A percentile compares a stretch with the other conserved stretches of the same genome.
These are phyloP conservation scores for Irena cyanogastra DNA, from an alignment of 2,113 vertebrate species.

Conservation along the genomic window DNA sequence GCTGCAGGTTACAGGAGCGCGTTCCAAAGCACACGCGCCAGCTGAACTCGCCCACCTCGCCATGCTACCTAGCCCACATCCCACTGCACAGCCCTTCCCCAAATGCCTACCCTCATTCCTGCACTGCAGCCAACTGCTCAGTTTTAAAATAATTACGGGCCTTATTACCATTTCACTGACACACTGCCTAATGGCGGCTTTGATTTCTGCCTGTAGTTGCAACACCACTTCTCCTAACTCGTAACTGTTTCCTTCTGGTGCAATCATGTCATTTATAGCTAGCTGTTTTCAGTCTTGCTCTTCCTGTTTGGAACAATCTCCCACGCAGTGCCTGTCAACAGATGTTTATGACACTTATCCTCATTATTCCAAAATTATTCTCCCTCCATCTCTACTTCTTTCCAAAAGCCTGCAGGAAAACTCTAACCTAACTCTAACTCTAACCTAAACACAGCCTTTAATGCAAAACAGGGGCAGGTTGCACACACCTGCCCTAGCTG, in stretches of 20 bases:
- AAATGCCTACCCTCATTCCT: background rate
- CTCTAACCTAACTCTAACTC: no score
- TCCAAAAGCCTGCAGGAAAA: background rate
- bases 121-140: no score
- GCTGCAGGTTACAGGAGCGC: background rate
- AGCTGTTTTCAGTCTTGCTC: background rate
- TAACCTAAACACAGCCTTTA: background rate
- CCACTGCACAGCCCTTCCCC: background rate
- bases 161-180: background rate
- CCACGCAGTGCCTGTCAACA: background rate
- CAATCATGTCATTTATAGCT: background rate
- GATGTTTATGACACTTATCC: background rate
- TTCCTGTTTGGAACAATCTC: background rate
- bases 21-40: background rate
- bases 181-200: background rate
- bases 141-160: background rate
- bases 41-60: rapidly evolving
- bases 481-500: background rate
- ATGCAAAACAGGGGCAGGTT: background rate
- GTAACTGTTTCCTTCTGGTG: background rate
- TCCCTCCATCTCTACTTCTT: background rate
- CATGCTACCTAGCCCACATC: background rate
- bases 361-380: background rate
- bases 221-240: background rate
- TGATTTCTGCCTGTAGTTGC: background rate